A percentile compares a stretch with the other conserved stretches of the same genome.
phyloP scores from a whole-genome alignment of 2,797 vertebrate genomes.

The Eleutherodactylus coqui region DNA sequence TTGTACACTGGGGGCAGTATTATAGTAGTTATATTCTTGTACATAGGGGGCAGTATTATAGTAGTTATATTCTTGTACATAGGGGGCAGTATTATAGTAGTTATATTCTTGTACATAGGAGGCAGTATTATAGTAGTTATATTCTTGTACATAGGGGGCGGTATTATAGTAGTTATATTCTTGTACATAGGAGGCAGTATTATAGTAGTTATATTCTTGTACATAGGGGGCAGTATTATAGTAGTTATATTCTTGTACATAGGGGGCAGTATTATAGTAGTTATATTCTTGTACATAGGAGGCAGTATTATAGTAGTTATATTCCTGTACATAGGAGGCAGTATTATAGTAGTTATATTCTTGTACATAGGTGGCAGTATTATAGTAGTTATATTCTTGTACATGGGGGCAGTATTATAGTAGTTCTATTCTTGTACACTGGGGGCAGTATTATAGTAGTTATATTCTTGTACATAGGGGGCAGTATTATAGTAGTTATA shows the following conservation, averaged over 20 bases:
- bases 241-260: slow-evolving; percentile 4
- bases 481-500: no score
- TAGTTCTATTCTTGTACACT: slow-evolving; percentile 11
- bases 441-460: neutral
- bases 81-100: neutral
- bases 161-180: no score
- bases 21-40: no score
- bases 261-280: slow-evolving; percentile 7
- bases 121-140: slow-evolving; percentile 4
- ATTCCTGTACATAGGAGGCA: no score
- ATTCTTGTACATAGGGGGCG: neutral
- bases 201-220: no score
- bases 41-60: neutral
- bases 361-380: neutral
- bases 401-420: neutral
- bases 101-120: neutral
- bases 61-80: slow-evolving; percentile 1
- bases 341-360: slow-evolving; percentile 8
- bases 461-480: no score
- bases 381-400: slow-evolving; percentile 19
- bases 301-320: neutral
- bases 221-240: slow-evolving; percentile 4
- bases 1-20: no score
- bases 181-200: no score
- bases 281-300: neutral